Base-by-base conservation (phyloP, 2,888 invertebrate species). In the Lasiommata megera region DNA sequence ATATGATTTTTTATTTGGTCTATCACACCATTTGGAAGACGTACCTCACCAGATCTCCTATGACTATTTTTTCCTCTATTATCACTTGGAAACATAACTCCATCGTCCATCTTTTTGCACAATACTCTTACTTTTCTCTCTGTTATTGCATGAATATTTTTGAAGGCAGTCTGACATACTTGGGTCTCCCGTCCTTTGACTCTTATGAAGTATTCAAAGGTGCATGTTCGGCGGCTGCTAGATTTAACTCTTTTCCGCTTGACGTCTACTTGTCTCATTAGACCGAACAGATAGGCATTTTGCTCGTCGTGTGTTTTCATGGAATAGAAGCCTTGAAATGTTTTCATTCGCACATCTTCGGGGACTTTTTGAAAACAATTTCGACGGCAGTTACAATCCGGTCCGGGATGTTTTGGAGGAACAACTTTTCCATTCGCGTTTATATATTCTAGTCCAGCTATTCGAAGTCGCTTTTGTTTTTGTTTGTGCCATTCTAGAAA, bases 241-340 rank as follows among this genome's bases (percentile, higher is more conserved):
- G 84, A 80, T 71, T 92, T 90, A 0, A 91, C 91, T 71, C 92
- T 82, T 79, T 92, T 92, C 72, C 92, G 80, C 71, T 92, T 92
- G 0, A 92, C 92, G 72, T 92, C 92, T 6, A 92, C 91, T 73
- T 92, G 92, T 61, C 92, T 82, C 88, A 92, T 92, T 1, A 92
- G 80, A 16, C 92, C 92, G 77, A 92, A 92, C 63, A 92, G 79
- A 72, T 92, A 92, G 28, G 92, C 92, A 79, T 92, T 92, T 74
- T 92, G 92, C 74, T 92, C 92, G 77, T 92, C 92, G 71, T 92
- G 92, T 17, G 88, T 90, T 74, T 92, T 92, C 84, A 92, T 89
- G 5, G 89, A 84, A 67, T 92, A 92, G 67, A 92, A 92, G 2
- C 92, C 92, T 70, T 92, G 88, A 72, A 92, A 92, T 8, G 92